Base-by-base conservation (phyloP, 2,888 invertebrate genomes). In the Cactoblastis cactorum region DNA sequence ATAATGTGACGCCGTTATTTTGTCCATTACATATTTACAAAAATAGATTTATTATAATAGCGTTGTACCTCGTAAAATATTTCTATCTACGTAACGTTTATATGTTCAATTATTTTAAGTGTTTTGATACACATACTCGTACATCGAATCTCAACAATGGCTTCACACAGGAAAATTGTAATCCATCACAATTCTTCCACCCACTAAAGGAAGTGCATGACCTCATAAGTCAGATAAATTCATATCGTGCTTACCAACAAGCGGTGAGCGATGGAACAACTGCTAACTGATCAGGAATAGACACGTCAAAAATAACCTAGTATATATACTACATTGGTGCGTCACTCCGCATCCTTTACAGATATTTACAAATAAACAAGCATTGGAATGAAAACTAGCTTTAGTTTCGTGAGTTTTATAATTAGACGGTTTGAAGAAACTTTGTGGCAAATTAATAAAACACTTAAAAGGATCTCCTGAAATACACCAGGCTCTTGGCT, bases 401-500 rank as follows among this genome's bases (percentile, higher is more conserved):
- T 28, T 28, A 15, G 28, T 43, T 43, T 43, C 28, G 15, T 43
- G 28, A 43, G 28, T 11, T 28, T 43, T 43, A 43, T 17, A 43
- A 17, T 17, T 43, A 41, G 14, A 41, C 12, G 22, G 33, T 62
- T 62, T 68, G 71, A 76, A 80, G 80, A 83, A 84, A 75, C 82
- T 79, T 77, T 64, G 78, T 73, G 73, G 74, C 74, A 81, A 80
- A 82, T 85, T 83, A 87, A 88, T 87, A 88, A 88, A 86, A 88
- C 80, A 71, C 75, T 74, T 82, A 78, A 85, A 87, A 87, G 85
- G 80, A 77, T 77, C 65, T 78, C 79, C 80, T 76, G 75, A 87
- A 89, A 88, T 89, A 88, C 66, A 70, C 77, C 77, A 56, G 53
- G 65, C 54, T 53, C 59, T 69, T 83, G 83, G 84, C 82, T 63